Evolutionary conservation across 2,113 vertebrate genomes (phyloP), one percentile per base, ranked within the genome.

Genomic region (Nicator chloris): DNA sequence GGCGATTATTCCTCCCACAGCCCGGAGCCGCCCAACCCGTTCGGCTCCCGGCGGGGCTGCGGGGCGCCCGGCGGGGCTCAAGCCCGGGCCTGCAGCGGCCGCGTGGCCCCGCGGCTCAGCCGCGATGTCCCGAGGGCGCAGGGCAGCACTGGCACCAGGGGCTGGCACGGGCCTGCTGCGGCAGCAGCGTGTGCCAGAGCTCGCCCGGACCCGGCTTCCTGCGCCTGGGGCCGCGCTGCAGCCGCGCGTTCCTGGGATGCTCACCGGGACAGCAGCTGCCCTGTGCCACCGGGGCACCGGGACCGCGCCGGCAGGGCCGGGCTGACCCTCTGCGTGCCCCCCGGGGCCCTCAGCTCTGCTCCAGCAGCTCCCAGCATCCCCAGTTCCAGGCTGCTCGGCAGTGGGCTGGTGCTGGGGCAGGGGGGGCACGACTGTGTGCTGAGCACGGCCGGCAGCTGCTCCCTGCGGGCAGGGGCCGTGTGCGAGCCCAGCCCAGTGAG

Each of bases 1-100:
- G 51, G 72, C 4, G 73, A 94, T 83, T 95, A 86, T 96, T 96
- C 97, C 97, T 95, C 96, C 97, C 93, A 87, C 95, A 45, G 91
- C 73, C 61, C 37, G 35, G 77, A 97, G 97, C 92, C 73, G 91
- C 82, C 75, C 75, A 91, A 91, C 96, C 95, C 81, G 97, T 95
- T 96, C 44, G 65, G 95, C 96, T 93, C 90, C 90, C 42, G 60
- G 54, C 28, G 73, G 88, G 76, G 50, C 68, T 79, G 83, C 44
- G 71, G 22, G 68, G 68, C 24, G 53, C 85, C 50, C 39, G 76
- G 42, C 26, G 37, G 35, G 70, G 69, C 57, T 90, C 96, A 86
- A 89, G 95, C 61, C 93, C 28, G 8, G 95, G 40, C 91, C 77
- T 91, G 94, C 9, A 35, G 69, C 79, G 57, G 61, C 49, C 11